Evolutionary conservation across 1,140 invertebrate genomes (phyloP).

Genomic region (Lineus longissimus): DNA sequence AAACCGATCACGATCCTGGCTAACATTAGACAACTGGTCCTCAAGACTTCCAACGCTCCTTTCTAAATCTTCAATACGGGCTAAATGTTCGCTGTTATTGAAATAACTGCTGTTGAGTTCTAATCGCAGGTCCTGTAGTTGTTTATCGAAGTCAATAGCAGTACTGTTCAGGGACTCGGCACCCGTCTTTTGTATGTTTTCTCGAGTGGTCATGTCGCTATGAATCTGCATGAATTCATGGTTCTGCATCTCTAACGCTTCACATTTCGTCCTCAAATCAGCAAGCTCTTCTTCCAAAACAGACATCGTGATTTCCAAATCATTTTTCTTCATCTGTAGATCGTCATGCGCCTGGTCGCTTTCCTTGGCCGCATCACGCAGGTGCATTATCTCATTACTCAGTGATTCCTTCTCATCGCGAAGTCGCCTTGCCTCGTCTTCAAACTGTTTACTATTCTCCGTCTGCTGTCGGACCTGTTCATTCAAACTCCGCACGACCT

Average conservation of each 20-base stretch:
- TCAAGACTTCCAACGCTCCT: background rate
- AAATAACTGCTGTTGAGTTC: background rate
- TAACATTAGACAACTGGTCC: background rate
- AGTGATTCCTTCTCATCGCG: background rate
- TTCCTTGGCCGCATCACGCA: too few relatives aligned
- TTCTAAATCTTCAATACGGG: background rate
- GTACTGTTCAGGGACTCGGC: background rate
- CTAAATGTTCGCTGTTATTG: background rate
- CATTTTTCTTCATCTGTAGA: constrained; percentile 4
- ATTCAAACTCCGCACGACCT: too few relatives aligned
- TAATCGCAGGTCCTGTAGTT: background rate
- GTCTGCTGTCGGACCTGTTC: background rate
- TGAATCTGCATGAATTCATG: background rate
- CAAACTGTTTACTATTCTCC: background rate
- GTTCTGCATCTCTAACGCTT: constrained; percentile 2
- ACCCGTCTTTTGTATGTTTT: background rate
- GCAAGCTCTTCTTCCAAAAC: background rate
- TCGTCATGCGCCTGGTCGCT: background rate
- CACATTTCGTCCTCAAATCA: background rate
- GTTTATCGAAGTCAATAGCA: background rate
- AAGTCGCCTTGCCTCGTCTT: background rate
- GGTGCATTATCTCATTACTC: constrained; percentile 10
- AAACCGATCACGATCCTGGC: background rate
- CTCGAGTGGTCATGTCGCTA: background rate
- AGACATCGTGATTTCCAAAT: constrained; percentile 1